Base-by-base conservation (phyloP, 1,140 invertebrate species). In the Philotrypesis tridentata region DNA sequence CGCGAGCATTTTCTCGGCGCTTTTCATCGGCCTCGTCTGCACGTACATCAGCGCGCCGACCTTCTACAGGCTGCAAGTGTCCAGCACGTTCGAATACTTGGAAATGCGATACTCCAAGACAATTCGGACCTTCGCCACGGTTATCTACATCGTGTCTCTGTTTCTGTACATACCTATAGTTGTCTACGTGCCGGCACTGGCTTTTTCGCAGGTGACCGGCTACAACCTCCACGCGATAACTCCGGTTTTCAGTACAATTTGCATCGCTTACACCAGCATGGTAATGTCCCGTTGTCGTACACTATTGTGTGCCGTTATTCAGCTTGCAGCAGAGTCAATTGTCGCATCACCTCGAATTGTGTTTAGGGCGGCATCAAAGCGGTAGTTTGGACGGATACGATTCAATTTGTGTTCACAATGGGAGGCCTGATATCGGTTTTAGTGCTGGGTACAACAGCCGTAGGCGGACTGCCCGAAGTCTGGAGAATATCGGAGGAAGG, bases 41-140 rank as follows among this genome's bases (percentile, higher is more conserved):
- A 92, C 94, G 33, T 93, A 91, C 88, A 86, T 95, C 23, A 95
- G 93, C 85, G 89, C 96, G 84, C 94, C 95, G 70, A 94, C 97
- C 0, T 97, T 97, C 87, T 96, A 95, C 88, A 93, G 94, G 67
- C 92, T 97, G 1, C 93, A 96, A 86, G 86, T 96, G 6, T 95
- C 95, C 25, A 96, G 95, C 76, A 94, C 73, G 70, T 97, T 96
- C 87, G 95, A 97, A 93, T 97, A 97, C 89, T 90, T 97, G 61
- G 94, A 95, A 80, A 84, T 94, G 12, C 90, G 95, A 74, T 96
- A 96, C 87, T 90, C 93, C 70, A 92, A 92, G 80, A 88, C 92
- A 0, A 93, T 95, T 0, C 89, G 95, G 61, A 87, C 92, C 5
- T 85, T 95, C 11, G 95, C 93, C 0, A 95, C 95, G 0, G 92